Conservation (phyloP, 2,113 vertebrate species). For the Phaetusa simplex region DNA sequence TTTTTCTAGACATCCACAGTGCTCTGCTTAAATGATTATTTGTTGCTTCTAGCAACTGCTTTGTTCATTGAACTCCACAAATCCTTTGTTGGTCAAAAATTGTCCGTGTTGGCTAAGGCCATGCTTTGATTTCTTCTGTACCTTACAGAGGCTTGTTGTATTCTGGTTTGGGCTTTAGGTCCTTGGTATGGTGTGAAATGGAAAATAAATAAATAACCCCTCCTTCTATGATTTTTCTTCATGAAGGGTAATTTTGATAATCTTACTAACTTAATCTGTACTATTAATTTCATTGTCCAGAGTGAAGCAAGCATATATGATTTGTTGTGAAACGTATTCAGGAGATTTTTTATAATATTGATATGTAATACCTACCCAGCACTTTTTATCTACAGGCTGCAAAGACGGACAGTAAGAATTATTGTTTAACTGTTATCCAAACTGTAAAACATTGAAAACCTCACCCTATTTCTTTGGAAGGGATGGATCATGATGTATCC, state of each 20-base stretch:
- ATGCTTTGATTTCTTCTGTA: neutral
- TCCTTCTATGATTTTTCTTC: neutral
- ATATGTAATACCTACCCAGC: neutral
- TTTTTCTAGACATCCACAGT: neutral
- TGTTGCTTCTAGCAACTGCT: conserved; percentile 10
- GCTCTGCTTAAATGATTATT: neutral
- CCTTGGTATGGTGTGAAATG: neutral
- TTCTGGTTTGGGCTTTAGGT: neutral
- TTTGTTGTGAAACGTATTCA: rapidly evolving
- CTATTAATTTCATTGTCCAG: neutral
- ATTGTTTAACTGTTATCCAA: neutral
- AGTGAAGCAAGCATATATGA: neutral
- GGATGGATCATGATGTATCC: neutral
- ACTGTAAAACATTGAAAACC: neutral
- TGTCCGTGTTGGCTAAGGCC: neutral
- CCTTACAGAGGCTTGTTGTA: neutral
- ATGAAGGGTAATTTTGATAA: neutral
- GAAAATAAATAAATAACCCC: neutral
- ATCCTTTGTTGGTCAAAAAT: neutral
- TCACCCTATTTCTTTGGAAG: rapidly evolving
- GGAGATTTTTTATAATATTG: neutral
- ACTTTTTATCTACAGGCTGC: neutral
- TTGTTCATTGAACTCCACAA: neutral
- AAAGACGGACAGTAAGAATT: neutral
- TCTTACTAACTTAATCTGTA: neutral